Base-by-base conservation (phyloP, 2,888 invertebrate species). In the Reticulitermes lucifugus region DNA sequence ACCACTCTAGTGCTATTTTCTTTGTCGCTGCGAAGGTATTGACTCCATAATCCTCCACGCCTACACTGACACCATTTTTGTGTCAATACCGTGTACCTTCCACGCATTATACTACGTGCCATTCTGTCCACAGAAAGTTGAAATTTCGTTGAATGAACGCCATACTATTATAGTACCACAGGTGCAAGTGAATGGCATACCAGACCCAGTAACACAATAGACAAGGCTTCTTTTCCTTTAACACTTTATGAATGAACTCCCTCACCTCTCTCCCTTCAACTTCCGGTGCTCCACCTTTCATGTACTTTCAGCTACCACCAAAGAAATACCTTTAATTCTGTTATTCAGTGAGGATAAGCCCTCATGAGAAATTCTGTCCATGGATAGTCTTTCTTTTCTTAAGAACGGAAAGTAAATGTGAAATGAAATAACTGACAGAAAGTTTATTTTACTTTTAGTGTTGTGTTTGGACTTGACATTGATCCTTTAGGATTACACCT, bases 351-450 rank as follows among this genome's bases (percentile, higher is more conserved):
- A n/a, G 77, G 77, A 41, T 77, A 77, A 77, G 77, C 73, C 41
- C 46, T 46, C 46, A 77, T 77, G 77, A 77, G 77, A 77, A 77
- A 77, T 43, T 25, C 77, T 46, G 46, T 10, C 41, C 77, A 77
- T 21, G 46, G 22, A 77, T 7, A 65, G 65, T n/a, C 46, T 46
- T 46, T 77, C 51, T 46, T 77, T 51, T 22, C 46, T 22, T 7
- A 41, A 21, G 77, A 35, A 46, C 46, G 25, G 65, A 65, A 25
- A 65, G 65, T 65, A 25, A 81, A 81, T 81, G 81, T n/a, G 81
- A 81, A 81, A 81, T 81, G 46, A 70, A 81, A 46, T 43, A 81
- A 81, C 70, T 81, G 29, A 80, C 80, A 80, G 51, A 81, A 81
- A 70, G 81, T 81, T 81, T 81, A 81, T 81, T 81, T 81, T 81